phyloP scores from a whole-genome alignment of 2,888 invertebrate species.

The Glyphotaelius pellucidus region DNA sequence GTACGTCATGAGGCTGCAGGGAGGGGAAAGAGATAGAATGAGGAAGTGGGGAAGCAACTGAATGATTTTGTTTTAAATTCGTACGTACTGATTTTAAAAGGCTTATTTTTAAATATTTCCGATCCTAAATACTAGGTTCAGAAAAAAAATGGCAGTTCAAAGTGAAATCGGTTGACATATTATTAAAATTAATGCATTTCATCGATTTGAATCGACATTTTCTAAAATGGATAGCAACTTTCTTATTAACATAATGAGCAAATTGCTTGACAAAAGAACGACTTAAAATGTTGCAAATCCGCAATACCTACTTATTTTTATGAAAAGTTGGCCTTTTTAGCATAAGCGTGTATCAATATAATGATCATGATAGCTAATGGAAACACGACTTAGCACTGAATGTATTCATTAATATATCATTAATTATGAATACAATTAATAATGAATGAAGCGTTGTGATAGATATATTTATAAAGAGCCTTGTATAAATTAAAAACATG shows the following conservation, averaged over 20 bases:
- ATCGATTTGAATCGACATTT: not conserved
- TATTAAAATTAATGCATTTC: not conserved
- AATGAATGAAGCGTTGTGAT: no score
- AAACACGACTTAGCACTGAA: not conserved
- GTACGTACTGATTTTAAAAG: no score
- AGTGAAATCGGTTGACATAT: not conserved
- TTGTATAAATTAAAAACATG: no score
- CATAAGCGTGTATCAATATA: not conserved
- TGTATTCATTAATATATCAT: not conserved
- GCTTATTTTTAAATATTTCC: not conserved
- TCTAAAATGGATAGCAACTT: constrained; percentile 20
- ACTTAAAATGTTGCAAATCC: not conserved
- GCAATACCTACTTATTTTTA: not conserved
- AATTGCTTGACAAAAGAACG: not conserved
- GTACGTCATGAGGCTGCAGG: no score
- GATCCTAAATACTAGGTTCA: not conserved
- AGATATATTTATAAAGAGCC: no score
- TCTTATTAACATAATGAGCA: not conserved
- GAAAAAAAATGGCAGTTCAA: not conserved
- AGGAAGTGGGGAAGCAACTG: no score
- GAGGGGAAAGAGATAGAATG: no score
- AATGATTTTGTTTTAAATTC: no score
- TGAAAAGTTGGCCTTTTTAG: not conserved
- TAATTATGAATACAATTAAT: not conserved
- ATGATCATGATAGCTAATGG: not conserved